Evolutionary conservation across 2,113 vertebrate species (phyloP).

Genomic region (Actinemys pallida): DNA sequence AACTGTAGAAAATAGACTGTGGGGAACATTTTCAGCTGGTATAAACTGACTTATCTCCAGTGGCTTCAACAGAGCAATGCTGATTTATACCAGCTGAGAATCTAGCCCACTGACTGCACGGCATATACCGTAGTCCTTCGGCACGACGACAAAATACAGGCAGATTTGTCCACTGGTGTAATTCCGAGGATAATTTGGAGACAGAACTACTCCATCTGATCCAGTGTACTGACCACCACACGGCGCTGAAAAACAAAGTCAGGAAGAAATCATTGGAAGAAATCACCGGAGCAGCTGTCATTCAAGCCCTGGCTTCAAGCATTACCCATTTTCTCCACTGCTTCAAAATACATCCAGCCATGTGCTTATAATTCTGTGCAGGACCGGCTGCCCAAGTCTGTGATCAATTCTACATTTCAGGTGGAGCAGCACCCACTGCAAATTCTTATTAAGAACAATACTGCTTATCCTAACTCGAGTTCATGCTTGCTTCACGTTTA

Average conservation of each 20-base stretch:
- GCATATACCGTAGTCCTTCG: conserved; percentile 92
- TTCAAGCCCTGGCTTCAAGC: fast-evolving
- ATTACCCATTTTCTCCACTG: fast-evolving
- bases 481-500: neutral
- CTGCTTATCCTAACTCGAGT: fast-evolving
- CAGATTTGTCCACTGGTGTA: conserved; percentile 93
- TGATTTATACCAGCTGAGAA: neutral
- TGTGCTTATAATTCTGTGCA: fast-evolving
- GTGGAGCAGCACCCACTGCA: fast-evolving
- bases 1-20: neutral
- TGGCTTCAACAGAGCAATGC: neutral
- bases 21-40: neutral
- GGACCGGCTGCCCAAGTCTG: neutral
- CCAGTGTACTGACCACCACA: conserved; percentile 95
- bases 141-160: conserved; percentile 92
- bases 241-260: conserved; percentile 83
- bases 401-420: fast-evolving
- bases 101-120: fast-evolving
- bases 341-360: fast-evolving
- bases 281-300: fast-evolving
- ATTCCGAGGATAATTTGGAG: conserved; percentile 95
- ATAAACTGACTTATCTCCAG: neutral
- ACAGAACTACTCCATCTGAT: conserved; percentile 93
- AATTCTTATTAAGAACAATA: neutral
- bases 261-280: neutral